Evolutionary conservation across 2,797 vertebrate genomes (phyloP).

Genomic region (Vireo griseus): DNA sequence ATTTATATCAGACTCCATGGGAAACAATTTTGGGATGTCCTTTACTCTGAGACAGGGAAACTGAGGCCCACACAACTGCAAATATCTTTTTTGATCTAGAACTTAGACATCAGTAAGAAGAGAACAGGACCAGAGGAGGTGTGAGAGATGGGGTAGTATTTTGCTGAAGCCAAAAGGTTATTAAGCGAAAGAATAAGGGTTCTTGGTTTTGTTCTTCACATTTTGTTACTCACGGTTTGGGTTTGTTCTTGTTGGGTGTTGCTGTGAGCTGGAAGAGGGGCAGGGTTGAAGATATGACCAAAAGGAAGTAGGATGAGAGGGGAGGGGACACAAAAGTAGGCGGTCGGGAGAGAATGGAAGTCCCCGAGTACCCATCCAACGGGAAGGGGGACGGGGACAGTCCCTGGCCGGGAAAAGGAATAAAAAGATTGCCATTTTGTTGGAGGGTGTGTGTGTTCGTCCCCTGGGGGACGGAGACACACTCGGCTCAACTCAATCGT

Average conservation of each 20-base stretch:
- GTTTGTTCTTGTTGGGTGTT: neutral
- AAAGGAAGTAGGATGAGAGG: neutral
- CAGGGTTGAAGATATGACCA: neutral
- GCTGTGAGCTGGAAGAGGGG: neutral
- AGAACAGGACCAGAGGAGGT: neutral
- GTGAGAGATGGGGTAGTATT: neutral
- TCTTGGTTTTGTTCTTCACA: neutral
- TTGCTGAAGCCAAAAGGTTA: neutral
- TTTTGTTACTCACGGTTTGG: neutral
- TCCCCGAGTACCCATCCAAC: neutral
- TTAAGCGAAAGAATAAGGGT: neutral
- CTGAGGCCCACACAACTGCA: accelerated
- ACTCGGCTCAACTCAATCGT: no score
- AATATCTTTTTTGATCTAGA: neutral
- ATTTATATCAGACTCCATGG: neutral
- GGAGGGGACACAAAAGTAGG: neutral
- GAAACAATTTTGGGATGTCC: neutral
- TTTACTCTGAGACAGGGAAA: neutral
- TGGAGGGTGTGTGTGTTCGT: neutral
- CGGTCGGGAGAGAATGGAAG: accelerated
- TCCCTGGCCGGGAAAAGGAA: neutral
- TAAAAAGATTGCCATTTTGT: neutral
- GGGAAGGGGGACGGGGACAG: neutral
- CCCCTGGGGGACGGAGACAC: no score
- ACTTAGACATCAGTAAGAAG: neutral